phyloP scores from a whole-genome alignment of 2,797 vertebrate genomes.

The Selene dorsalis region DNA sequence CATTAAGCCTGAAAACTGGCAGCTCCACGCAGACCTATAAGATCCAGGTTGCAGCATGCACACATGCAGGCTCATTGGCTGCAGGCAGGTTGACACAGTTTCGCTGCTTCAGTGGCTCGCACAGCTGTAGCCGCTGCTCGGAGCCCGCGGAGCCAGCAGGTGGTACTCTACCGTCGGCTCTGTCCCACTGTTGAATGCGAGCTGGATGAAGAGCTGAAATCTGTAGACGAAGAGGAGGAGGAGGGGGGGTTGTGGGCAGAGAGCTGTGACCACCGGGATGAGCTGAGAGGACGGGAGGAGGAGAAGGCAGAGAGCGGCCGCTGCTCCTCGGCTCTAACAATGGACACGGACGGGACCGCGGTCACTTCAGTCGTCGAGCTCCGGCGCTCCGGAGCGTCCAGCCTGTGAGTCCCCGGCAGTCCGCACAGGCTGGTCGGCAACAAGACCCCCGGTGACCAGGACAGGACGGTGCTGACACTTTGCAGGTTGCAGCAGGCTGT shows the following conservation, averaged over 20 bases:
- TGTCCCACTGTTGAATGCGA: slow-evolving; percentile 30
- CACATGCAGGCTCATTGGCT: slow-evolving; percentile 49
- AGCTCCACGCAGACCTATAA: slow-evolving; percentile 33
- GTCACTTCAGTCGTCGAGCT: slow-evolving; percentile 30
- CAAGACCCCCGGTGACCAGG: not conserved
- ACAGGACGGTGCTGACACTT: slow-evolving; percentile 29
- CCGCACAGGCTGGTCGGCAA: slow-evolving; percentile 28
- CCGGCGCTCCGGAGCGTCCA: slow-evolving; percentile 21
- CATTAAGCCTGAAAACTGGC: slow-evolving; percentile 38
- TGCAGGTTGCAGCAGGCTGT: slow-evolving; percentile 41
- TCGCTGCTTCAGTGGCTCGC: slow-evolving; percentile 29
- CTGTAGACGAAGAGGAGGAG: not conserved
- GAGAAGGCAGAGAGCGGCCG: not conserved
- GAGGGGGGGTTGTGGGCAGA: not conserved
- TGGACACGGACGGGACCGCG: slow-evolving; percentile 40
- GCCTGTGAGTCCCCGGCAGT: slow-evolving; percentile 33
- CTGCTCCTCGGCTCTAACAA: slow-evolving; percentile 12
- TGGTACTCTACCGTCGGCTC: slow-evolving; percentile 50
- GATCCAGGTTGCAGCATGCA: slow-evolving; percentile 34
- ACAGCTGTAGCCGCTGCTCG: slow-evolving; percentile 52
- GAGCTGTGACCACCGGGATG: slow-evolving; percentile 1
- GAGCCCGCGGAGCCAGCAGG: slow-evolving; percentile 63
- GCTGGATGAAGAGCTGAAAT: slow-evolving; percentile 20
- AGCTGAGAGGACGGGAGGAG: not conserved
- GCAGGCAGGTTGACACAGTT: slow-evolving; percentile 59